Conservation (phyloP, 2,113 vertebrate species). For the Gallinago paraguaiae region DNA sequence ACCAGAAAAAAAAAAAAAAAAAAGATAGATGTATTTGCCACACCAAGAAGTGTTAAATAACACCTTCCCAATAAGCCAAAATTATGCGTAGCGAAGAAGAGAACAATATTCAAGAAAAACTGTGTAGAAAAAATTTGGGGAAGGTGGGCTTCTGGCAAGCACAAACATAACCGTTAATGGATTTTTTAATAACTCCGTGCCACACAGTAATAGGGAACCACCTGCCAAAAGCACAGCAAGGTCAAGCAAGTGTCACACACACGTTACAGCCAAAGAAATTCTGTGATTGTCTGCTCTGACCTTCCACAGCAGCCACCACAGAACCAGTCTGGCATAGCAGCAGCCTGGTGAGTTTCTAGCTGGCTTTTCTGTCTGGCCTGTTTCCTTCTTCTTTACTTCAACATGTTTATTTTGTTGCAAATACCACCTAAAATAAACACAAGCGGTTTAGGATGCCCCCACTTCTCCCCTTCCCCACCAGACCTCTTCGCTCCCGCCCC, state of each 20-base stretch:
- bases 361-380: not conserved
- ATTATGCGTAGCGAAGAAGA: not conserved
- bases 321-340: rapidly evolving
- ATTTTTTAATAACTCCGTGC: conserved; percentile 48
- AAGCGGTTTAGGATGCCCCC: not conserved
- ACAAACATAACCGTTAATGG: conserved; percentile 18
- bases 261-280: conserved; percentile 32
- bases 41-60: not conserved
- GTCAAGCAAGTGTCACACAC: conserved; percentile 58
- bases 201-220: conserved; percentile 33
- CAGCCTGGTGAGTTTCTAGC: rapidly evolving
- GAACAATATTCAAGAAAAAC: conserved; percentile 28
- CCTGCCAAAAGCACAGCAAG: conserved; percentile 69
- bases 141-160: conserved; percentile 22
- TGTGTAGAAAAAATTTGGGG: not conserved
- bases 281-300: conserved; percentile 31
- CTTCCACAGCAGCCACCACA: conserved; percentile 30
- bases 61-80: conserved; percentile 40
- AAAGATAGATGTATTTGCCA: not conserved
- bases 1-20: not conserved
- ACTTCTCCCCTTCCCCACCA: not conserved
- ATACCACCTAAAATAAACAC: not conserved
- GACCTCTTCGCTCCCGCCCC: not conserved
- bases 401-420: not conserved
- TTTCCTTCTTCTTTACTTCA: not conserved